These are phyloP conservation scores for Tipula confusa DNA, from an alignment of 2,888 invertebrate genomes.

Conservation along the genomic window DNA sequence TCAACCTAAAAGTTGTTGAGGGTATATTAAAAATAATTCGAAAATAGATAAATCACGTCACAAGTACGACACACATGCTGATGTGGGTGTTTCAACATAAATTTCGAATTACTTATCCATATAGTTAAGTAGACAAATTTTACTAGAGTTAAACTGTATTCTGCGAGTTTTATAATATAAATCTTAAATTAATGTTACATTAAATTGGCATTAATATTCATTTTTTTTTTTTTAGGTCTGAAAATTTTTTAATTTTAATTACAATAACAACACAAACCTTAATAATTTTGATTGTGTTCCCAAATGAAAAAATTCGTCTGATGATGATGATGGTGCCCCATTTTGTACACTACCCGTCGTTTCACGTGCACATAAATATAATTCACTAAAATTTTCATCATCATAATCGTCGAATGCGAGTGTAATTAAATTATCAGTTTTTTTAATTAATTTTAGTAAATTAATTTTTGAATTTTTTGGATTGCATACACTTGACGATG, in stretches of 20 bases:
- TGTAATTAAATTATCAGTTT: neutral
- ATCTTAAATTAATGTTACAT: neutral
- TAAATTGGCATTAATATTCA: neutral
- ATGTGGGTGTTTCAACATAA: neutral
- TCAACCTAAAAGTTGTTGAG: no score
- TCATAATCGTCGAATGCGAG: neutral
- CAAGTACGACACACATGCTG: neutral
- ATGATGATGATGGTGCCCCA: neutral
- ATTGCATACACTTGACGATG: neutral
- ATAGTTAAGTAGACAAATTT: neutral
- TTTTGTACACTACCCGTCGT: neutral
- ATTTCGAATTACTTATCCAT: neutral
- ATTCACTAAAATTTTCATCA: neutral
- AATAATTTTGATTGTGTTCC: neutral
- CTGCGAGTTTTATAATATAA: neutral
- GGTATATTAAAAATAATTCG: no score
- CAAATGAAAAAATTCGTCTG: neutral
- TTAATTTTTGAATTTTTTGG: neutral
- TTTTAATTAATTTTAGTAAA: neutral
- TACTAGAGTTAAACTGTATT: neutral
- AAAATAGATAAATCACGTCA: neutral
- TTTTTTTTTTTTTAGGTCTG: neutral
- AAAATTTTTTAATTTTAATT: neutral
- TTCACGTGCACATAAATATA: neutral
- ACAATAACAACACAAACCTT: neutral